Base-by-base conservation (phyloP, 2,888 invertebrate genomes). In the Hanleya hanleyi region DNA sequence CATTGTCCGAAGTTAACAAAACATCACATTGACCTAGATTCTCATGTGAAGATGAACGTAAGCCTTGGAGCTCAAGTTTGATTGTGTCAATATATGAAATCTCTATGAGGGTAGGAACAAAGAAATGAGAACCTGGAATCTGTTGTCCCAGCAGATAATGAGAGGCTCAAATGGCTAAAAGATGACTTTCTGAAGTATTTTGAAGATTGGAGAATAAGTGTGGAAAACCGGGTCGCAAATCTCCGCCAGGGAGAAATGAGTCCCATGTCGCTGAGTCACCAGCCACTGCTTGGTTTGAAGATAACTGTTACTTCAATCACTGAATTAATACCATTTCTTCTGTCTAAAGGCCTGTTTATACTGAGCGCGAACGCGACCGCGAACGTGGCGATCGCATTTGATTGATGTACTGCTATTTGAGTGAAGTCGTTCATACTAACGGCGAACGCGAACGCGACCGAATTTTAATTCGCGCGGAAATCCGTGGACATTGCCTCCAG, bases 51-150 rank as follows among this genome's bases (percentile, higher is more conserved):
- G 12, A 73, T 76, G 73, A 75, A 72, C 61, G 75, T 75, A 0
- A 76, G 65, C 66, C 41, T 73, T 32, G 76, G 71, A 22, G 70
- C 73, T n/a, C 70, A 73, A 36, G 50, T 78, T 78, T 71, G 76
- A 78, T 61, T 69, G 69, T 35, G 38, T 76, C 22, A 78, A 78
- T 73, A 67, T 70, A 0, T 18, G 76, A 26, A 41, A 37, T n/a
- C 22, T 70, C 4, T 15, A 35, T 36, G 76, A 76, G 50, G 73
- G 72, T 15, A 62, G 36, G 36, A 61, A 65, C 12, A 70, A 9
- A 26, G 74, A 49, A 76, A 74, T 32, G 18, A 36, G 2, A 50
- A 74, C 37, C 32, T 73, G 33, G 49, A 67, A 1, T 57, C 74
- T 3, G 68, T 64, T 33, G 66, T 5, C 15, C 26, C 47, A 33